phyloP scores from a whole-genome alignment of 2,113 vertebrate genomes.

The Cryptomyrus ogoouensis region DNA sequence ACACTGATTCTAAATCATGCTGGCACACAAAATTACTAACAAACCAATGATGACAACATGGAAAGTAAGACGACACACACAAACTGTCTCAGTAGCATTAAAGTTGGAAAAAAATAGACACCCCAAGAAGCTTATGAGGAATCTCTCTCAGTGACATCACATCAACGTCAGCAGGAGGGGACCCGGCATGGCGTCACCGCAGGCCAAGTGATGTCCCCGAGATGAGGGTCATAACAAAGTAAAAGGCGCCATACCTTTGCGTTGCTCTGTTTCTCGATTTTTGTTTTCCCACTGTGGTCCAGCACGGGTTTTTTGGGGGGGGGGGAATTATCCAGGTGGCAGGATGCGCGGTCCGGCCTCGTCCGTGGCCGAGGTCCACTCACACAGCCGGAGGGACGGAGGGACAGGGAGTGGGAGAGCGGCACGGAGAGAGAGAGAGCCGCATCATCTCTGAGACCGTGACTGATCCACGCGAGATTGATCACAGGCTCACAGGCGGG shows the following conservation, averaged over 20 bases:
- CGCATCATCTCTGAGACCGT: constrained; percentile 60
- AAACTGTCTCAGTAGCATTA: neutral
- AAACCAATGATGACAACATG: neutral
- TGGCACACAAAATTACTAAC: neutral
- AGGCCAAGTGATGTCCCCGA: constrained; percentile 38
- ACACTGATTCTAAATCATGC: neutral
- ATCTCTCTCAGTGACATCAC: neutral
- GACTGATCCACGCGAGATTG: constrained; percentile 68
- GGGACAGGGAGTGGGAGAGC: constrained; percentile 32
- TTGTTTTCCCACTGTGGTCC: constrained; percentile 30
- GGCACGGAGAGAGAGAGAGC: constrained; percentile 43
- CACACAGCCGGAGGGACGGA: constrained; percentile 50
- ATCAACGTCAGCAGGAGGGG: neutral
- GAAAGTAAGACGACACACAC: neutral
- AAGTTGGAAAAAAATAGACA: neutral
- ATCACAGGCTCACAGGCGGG: constrained; percentile 53
- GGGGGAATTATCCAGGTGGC: constrained; percentile 57
- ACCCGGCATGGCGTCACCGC: constrained; percentile 26
- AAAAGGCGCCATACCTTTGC: constrained; percentile 52
- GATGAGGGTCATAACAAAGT: constrained; percentile 34
- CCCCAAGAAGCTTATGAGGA: neutral
- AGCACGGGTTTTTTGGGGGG: constrained; percentile 30
- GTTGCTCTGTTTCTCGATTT: constrained; percentile 37
- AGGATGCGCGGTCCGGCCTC: constrained; percentile 43
- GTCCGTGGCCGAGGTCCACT: constrained; percentile 46